Evolutionary conservation across 2,888 invertebrate genomes (phyloP).

Genomic region (Orthosia incerta): DNA sequence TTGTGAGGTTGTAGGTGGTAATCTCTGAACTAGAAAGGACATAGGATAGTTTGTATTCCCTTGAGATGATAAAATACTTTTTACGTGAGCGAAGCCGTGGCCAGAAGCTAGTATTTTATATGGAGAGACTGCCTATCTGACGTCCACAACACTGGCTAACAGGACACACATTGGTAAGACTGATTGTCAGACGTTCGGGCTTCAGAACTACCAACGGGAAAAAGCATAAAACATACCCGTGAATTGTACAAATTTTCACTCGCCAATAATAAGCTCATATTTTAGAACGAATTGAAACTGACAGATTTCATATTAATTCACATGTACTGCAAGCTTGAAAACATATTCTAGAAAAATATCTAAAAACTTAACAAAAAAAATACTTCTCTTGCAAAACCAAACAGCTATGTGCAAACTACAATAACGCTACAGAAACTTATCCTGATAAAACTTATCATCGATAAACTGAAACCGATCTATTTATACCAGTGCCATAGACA

Average conservation of each 20-base stretch:
- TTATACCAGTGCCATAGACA: slow-evolving; percentile 47
- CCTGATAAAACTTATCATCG: slow-evolving; percentile 49
- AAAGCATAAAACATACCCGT: too few relatives aligned
- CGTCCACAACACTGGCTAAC: background rate
- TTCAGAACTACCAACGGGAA: too few relatives aligned
- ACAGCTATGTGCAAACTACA: slow-evolving; percentile 19
- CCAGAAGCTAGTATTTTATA: too few relatives aligned
- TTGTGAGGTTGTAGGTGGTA: too few relatives aligned
- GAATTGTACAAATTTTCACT: background rate
- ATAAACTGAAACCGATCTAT: slow-evolving; percentile 48
- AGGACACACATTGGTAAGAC: too few relatives aligned
- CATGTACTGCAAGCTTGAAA: background rate
- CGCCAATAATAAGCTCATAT: background rate
- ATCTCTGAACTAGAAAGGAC: too few relatives aligned
- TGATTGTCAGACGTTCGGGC: too few relatives aligned
- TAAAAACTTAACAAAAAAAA: background rate
- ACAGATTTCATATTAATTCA: background rate
- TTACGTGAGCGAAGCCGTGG: too few relatives aligned
- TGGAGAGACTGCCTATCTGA: background rate
- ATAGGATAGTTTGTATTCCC: too few relatives aligned
- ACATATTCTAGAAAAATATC: background rate
- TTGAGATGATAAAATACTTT: too few relatives aligned
- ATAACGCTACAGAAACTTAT: slow-evolving; percentile 31
- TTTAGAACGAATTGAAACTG: background rate
- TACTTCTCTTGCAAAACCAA: background rate